phyloP scores from a whole-genome alignment of 1,140 invertebrate species.

The Linepithema humile region DNA sequence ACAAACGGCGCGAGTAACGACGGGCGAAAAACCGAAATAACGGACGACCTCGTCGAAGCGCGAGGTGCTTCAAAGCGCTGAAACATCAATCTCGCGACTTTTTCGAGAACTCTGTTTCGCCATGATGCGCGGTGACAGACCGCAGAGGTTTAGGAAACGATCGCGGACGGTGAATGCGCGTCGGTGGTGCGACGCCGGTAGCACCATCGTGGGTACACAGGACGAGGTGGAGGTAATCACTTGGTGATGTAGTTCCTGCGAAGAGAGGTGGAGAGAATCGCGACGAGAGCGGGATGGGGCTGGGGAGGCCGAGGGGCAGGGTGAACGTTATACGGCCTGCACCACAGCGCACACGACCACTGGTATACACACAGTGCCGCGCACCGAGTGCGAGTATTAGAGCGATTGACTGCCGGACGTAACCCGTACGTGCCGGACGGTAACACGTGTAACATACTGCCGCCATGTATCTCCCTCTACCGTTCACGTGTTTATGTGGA shows the following conservation, averaged over 20 bases:
- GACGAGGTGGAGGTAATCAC: slow-evolving; percentile 80
- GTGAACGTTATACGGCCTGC: slow-evolving; percentile 40
- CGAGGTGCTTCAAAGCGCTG: slow-evolving; percentile 5
- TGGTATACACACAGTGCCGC: slow-evolving; percentile 62
- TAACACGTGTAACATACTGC: slow-evolving; percentile 84
- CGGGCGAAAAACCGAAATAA: slow-evolving; percentile 35
- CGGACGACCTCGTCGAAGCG: slow-evolving; percentile 42
- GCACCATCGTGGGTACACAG: slow-evolving; percentile 63
- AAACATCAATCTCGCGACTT: slow-evolving; percentile 42
- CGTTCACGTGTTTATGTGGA: slow-evolving; percentile 79
- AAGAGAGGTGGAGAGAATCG: slow-evolving; percentile 52
- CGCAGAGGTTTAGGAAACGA: slow-evolving; percentile 53
- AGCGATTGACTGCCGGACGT: slow-evolving; percentile 84
- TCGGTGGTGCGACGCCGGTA: slow-evolving; percentile 11
- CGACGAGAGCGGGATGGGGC: not conserved
- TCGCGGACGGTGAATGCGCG: slow-evolving; percentile 33
- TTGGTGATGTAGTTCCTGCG: slow-evolving; percentile 81
- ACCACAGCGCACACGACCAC: slow-evolving; percentile 42
- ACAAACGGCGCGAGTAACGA: slow-evolving; percentile 44
- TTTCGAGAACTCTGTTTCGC: slow-evolving; percentile 14
- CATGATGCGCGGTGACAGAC: slow-evolving; percentile 52
- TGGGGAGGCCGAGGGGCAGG: not conserved
- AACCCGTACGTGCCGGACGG: slow-evolving; percentile 83
- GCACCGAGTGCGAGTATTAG: slow-evolving; percentile 81
- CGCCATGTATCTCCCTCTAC: slow-evolving; percentile 80